Conservation (phyloP, 2,888 invertebrate genomes). For the Gymnoscelis rufifasciata region DNA sequence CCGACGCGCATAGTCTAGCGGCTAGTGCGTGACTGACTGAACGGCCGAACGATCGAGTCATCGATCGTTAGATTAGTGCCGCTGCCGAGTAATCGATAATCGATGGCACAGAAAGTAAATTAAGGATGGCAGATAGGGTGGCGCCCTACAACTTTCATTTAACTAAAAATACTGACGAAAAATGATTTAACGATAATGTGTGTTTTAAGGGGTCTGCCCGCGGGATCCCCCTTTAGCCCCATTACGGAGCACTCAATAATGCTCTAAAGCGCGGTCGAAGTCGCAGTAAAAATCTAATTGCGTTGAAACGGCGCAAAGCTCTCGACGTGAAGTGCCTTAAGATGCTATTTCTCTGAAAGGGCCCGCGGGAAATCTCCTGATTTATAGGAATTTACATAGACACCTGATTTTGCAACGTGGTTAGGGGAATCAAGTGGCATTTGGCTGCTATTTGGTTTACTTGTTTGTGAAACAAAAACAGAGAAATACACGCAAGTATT, state of each 20-base stretch:
- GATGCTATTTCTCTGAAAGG: constrained; percentile 13
- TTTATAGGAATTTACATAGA: constrained; percentile 13
- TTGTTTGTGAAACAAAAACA: background rate
- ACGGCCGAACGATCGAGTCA: no score
- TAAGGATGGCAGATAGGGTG: no score
- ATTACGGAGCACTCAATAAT: constrained; percentile 23
- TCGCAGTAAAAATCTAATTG: constrained; percentile 27
- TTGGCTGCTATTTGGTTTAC: background rate
- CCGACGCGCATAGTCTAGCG: no score
- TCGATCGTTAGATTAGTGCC: no score
- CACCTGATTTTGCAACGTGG: constrained; percentile 2
- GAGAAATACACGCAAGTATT: background rate
- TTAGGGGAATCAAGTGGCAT: background rate
- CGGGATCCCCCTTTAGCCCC: constrained; percentile 20
- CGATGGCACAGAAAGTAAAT: no score
- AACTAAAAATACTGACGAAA: constrained; percentile 9
- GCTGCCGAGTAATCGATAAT: no score
- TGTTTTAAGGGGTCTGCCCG: constrained; percentile 19
- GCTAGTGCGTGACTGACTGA: no score
- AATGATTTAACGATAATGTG: constrained; percentile 29
- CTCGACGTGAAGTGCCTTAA: constrained; percentile 18
- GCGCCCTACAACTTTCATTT: no score
- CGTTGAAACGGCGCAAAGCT: constrained; percentile 18
- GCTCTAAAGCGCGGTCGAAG: constrained; percentile 21
- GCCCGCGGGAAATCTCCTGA: constrained; percentile 14